A percentile compares a stretch with the other conserved stretches of the same genome.
phyloP scores from a whole-genome alignment of 2,888 invertebrate species.

The Conchocele bisecta region DNA sequence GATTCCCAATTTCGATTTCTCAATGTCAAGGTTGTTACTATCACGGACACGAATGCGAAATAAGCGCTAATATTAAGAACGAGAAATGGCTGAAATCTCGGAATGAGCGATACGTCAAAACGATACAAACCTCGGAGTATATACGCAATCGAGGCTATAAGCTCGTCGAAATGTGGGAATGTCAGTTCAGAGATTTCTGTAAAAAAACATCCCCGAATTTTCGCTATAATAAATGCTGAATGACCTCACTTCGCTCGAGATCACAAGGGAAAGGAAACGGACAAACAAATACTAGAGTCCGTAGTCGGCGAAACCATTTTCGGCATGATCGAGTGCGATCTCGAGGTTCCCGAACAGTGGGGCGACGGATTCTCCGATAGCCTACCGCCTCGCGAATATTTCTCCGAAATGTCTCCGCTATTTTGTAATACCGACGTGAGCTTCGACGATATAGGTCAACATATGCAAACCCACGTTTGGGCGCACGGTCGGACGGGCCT shows the following conservation, averaged over 20 bases:
- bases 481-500: conserved; percentile 5
- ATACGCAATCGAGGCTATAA: neutral
- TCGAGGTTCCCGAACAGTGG: neutral
- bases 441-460: conserved; percentile 20
- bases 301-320: neutral
- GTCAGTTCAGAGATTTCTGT: neutral
- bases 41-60: neutral
- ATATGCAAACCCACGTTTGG: conserved; percentile 21
- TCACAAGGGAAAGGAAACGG: neutral
- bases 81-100: too few relatives aligned
- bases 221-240: neutral
- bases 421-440: conserved; percentile 12
- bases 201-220: neutral
- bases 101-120: too few relatives aligned
- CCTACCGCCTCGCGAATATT: conserved; percentile 4
- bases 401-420: conserved; percentile 10
- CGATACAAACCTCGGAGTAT: too few relatives aligned
- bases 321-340: neutral
- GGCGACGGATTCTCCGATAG: too few relatives aligned
- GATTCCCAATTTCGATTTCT: neutral
- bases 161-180: conserved; percentile 1
- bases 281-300: neutral
- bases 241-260: neutral
- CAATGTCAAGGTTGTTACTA: neutral
- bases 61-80: too few relatives aligned